A percentile compares a stretch with the other conserved stretches of the same genome.
These are phyloP conservation scores for Abscondita cerata DNA, from an alignment of 2,888 invertebrate genomes.

Conservation along the genomic window DNA sequence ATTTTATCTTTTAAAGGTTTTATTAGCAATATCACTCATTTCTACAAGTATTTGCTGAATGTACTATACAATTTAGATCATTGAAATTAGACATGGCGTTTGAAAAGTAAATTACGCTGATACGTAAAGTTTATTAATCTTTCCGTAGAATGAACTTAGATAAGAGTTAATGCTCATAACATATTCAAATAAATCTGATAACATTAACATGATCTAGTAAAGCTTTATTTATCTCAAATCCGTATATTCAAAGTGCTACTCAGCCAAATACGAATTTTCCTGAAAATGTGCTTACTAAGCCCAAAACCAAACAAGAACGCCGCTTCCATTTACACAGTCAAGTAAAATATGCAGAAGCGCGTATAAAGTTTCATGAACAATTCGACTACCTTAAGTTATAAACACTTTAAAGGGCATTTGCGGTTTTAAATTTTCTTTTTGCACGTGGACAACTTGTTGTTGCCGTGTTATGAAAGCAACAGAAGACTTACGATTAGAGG, in stretches of 20 bases:
- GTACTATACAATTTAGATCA: too few species aligned
- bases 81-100: too few species aligned
- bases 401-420: constrained; percentile 16
- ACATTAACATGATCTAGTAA: constrained; percentile 41
- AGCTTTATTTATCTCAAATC: constrained; percentile 46
- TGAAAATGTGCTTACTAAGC: constrained; percentile 48
- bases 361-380: constrained; percentile 40
- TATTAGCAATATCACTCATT: too few species aligned
- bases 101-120: too few species aligned
- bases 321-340: constrained; percentile 44
- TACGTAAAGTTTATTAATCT: too few species aligned
- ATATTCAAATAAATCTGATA: constrained; percentile 17
- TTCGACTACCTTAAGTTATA: constrained; percentile 31
- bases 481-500: constrained; percentile 31
- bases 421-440: not conserved
- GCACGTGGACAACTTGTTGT: constrained; percentile 18
- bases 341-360: constrained; percentile 46
- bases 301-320: constrained; percentile 47
- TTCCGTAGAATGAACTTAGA: too few species aligned
- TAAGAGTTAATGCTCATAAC: too few species aligned
- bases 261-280: constrained; percentile 47
- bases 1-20: too few species aligned
- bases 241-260: constrained; percentile 45
- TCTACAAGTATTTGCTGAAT: too few species aligned
- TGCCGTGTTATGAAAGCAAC: constrained; percentile 10